Evolutionary conservation across 2,888 invertebrate genomes (phyloP).

Genomic region (Melieria omissa): DNA sequence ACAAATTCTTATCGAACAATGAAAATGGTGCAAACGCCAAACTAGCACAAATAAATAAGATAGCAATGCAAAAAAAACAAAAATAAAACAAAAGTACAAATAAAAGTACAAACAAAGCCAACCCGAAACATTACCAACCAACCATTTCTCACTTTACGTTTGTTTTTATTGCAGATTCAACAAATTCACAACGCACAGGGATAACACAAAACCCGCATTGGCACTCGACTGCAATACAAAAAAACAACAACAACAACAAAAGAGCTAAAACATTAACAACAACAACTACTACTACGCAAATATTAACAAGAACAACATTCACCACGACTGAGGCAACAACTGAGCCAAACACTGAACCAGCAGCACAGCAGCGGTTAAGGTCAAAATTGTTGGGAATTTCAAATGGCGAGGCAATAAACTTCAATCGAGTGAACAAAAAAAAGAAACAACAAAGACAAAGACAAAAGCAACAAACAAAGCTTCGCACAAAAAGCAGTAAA

Average conservation of each 20-base stretch:
- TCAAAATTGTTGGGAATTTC: constrained; percentile 16
- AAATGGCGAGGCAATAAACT: constrained; percentile 39
- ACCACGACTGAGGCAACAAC: neutral
- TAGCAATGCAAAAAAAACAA: too few relatives aligned
- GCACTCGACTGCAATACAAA: neutral
- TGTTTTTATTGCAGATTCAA: constrained; percentile 9
- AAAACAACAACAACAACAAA: neutral
- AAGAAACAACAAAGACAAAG: constrained; percentile 8
- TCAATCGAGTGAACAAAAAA: constrained; percentile 23
- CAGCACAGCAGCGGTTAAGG: neutral
- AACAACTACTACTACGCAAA: too few relatives aligned
- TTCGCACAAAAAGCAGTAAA: too few relatives aligned
- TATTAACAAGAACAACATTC: neutral
- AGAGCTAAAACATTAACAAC: neutral
- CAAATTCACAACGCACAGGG: neutral
- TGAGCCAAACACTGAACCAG: neutral
- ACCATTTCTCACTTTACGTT: neutral
- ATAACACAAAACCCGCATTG: neutral
- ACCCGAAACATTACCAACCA: neutral
- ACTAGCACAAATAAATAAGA: too few relatives aligned
- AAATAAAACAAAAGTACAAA: too few relatives aligned
- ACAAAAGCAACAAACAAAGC: constrained; percentile 6
- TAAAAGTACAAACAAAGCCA: neutral
- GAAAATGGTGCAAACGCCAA: too few relatives aligned
- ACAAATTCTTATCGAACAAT: too few relatives aligned